Conservation (phyloP, 2,797 vertebrate species). For the Enteromius mattozi region DNA sequence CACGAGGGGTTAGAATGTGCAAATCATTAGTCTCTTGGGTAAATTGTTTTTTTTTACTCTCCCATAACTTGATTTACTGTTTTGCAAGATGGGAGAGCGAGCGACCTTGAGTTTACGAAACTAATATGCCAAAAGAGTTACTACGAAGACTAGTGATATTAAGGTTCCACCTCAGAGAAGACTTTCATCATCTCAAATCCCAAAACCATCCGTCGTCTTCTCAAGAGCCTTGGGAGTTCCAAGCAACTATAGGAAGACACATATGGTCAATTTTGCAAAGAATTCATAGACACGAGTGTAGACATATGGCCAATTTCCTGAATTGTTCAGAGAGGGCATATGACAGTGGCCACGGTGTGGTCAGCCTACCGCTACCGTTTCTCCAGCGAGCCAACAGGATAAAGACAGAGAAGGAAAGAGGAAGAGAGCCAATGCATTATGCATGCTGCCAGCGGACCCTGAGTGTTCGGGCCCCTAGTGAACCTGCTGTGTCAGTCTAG, state of each 20-base stretch:
- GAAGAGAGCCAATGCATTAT: conserved; percentile 76
- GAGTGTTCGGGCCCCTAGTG: conserved; percentile 79
- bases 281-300: neutral
- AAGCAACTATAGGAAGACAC: conserved; percentile 8
- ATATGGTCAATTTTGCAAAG: neutral
- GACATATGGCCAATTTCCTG: conserved; percentile 17
- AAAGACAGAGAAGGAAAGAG: conserved; percentile 43
- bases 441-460: conserved; percentile 82
- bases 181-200: conserved; percentile 38
- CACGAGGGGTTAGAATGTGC: conserved; percentile 58
- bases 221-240: neutral
- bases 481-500: conserved; percentile 83
- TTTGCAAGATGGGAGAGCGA: conserved; percentile 43
- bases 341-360: conserved; percentile 45
- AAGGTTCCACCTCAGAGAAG: conserved; percentile 38
- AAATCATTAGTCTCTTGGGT: conserved; percentile 62
- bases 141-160: conserved; percentile 38
- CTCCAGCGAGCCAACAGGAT: conserved; percentile 39
- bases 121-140: conserved; percentile 46
- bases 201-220: conserved; percentile 25
- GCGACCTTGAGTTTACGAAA: conserved; percentile 45
- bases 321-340: conserved; percentile 14
- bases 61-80: conserved; percentile 58
- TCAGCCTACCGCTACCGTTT: conserved; percentile 33
- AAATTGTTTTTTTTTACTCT: neutral